Evolutionary conservation across 2,113 vertebrate genomes (phyloP).

Genomic region (Dasyurus viverrinus): DNA sequence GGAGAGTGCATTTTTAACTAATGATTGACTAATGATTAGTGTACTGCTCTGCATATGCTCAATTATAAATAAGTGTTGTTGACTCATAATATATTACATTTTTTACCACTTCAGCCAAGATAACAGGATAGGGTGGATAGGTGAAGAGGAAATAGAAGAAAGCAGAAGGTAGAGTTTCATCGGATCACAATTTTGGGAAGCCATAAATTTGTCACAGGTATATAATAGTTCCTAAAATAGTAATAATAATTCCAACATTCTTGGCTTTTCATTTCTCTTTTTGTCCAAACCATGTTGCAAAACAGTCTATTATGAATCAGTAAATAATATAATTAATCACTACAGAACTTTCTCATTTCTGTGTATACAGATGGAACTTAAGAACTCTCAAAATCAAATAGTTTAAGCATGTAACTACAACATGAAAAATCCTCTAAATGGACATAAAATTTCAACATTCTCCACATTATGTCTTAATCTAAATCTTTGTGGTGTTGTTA

Average conservation of each 20-base stretch:
- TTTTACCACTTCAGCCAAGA: background rate
- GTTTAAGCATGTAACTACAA: background rate
- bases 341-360: background rate
- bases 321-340: background rate
- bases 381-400: background rate
- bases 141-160: background rate
- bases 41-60: background rate
- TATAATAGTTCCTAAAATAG: background rate
- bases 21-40: background rate
- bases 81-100: background rate
- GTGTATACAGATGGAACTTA: background rate
- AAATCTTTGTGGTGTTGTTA: background rate
- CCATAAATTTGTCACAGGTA: background rate
- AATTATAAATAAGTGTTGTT: background rate
- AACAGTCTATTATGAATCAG: background rate
- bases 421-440: background rate
- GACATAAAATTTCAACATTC: background rate
- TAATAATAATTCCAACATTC: background rate
- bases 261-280: conserved; percentile 6
- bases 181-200: background rate
- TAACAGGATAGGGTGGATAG: background rate
- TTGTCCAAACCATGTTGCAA: background rate
- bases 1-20: background rate
- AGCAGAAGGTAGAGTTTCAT: background rate
- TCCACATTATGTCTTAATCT: background rate